These are phyloP conservation scores for Equus przewalskii DNA, from an alignment of 2,113 vertebrate species.

Conservation along the genomic window DNA sequence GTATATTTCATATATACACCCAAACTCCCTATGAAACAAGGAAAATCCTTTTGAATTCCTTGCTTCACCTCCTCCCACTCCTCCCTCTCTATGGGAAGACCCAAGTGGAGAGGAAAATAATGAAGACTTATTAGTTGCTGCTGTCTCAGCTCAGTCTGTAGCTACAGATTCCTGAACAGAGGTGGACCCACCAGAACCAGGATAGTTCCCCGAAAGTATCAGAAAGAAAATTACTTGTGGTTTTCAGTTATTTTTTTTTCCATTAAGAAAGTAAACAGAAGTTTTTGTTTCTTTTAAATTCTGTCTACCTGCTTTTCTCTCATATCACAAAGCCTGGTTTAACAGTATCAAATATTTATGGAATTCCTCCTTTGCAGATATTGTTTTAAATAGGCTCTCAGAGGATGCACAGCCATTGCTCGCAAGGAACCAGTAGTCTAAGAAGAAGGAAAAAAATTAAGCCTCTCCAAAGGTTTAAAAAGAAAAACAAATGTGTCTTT, in stretches of 20 bases:
- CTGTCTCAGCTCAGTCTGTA: too few species aligned
- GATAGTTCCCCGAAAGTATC: background rate
- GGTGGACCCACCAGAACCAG: background rate
- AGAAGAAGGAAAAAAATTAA: background rate
- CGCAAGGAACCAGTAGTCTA: background rate
- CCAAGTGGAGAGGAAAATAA: background rate
- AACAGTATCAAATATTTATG: background rate
- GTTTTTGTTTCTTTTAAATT: background rate
- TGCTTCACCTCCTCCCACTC: background rate
- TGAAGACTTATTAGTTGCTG: background rate
- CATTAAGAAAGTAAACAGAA: background rate
- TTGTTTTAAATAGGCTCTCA: background rate
- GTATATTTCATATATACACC: too few species aligned
- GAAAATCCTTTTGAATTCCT: background rate
- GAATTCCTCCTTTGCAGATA: background rate
- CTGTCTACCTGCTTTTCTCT: background rate
- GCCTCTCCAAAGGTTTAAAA: background rate
- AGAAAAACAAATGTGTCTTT: background rate
- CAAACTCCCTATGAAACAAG: background rate
- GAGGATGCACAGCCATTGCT: background rate
- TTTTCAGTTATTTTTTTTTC: background rate
- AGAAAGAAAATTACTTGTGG: background rate
- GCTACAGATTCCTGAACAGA: background rate
- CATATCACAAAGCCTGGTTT: background rate
- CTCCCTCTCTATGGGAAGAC: background rate